These are phyloP conservation scores for Chaetorhynchus papuensis DNA, from an alignment of 2,113 vertebrate genomes.

Conservation along the genomic window DNA sequence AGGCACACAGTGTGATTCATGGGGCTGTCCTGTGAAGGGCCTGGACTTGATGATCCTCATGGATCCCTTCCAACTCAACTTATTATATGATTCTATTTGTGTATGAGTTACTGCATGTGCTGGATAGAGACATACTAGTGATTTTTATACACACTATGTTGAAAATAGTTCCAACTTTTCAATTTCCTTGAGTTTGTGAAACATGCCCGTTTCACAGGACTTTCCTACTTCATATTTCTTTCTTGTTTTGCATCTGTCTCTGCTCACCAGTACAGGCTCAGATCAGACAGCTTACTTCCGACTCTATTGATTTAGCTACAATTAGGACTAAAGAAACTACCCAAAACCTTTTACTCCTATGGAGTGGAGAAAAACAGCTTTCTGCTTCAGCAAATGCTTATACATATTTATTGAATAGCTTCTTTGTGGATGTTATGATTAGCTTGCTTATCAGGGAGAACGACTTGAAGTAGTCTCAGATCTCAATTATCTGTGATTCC, in stretches of 20 bases:
- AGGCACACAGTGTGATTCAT: background rate
- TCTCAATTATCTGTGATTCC: slow-evolving; percentile 40
- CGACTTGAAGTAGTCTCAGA: slow-evolving; percentile 13
- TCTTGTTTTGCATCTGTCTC: background rate
- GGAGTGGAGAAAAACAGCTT: background rate
- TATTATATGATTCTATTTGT: background rate
- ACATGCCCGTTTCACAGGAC: background rate
- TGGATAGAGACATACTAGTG: background rate
- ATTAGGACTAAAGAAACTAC: background rate
- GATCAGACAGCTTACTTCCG: background rate
- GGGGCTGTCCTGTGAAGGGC: background rate
- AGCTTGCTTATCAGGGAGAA: slow-evolving; percentile 27
- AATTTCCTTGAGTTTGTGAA: background rate
- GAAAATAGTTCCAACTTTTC: background rate
- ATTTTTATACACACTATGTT: background rate
- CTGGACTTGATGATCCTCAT: background rate
- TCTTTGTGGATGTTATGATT: slow-evolving; percentile 29
- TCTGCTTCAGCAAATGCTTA: background rate
- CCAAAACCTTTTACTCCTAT: background rate
- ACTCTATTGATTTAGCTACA: background rate
- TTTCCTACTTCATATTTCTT: background rate
- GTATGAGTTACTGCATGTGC: background rate
- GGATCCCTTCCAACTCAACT: background rate
- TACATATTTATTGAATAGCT: slow-evolving; percentile 21
- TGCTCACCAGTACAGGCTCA: background rate